Evolutionary conservation across 2,113 vertebrate species (phyloP), one percentile per base, ranked within the genome.

Genomic region (Larimichthys crocea): DNA sequence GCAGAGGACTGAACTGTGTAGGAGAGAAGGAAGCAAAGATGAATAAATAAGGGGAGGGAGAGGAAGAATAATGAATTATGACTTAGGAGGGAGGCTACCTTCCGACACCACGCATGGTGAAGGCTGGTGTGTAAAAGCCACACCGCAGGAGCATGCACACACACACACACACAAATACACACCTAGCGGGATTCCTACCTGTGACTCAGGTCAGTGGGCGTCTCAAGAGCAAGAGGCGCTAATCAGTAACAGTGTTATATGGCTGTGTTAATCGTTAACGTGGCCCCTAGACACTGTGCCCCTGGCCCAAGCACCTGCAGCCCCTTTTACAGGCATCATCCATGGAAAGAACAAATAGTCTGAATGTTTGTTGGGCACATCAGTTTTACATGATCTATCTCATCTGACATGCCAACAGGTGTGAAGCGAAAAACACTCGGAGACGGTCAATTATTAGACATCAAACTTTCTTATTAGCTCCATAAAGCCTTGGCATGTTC

Each of bases 171-270:
- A 49, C 69, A 84, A 65, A 87, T 31, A 84, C 83, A 92, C 87
- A 90, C 86, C 91, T 70, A 29, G 77, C 65, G 88, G 91, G 90
- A 83, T 84, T 88, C 87, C 84, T 90, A 87, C 89, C 91, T 93
- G 85, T 80, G 90, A 88, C 86, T 89, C 79, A 86, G 91, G 94
- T 93, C 92, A 91, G 86, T 80, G 63, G 74, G 87, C 91, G 91
- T 91, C 88, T 89, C 84, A 80, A 87, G 90, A 94, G 90, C 86
- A 35, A 40, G 84, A 90, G 86, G 81, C 26, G 70, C 86, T 94
- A 95, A 96, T 96, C 88, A 96, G 94, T 96, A 95, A 96, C 94
- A 69, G 73, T 71, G 70, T 95, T 94, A 95, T 94, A 95, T 90
- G 88, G 88, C 70, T 29, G 60, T 22, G 93, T 95, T 95, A 95